Evolutionary conservation across 2,888 invertebrate species (phyloP), one percentile per base, ranked within the genome.

Genomic region (Patella depressa): DNA sequence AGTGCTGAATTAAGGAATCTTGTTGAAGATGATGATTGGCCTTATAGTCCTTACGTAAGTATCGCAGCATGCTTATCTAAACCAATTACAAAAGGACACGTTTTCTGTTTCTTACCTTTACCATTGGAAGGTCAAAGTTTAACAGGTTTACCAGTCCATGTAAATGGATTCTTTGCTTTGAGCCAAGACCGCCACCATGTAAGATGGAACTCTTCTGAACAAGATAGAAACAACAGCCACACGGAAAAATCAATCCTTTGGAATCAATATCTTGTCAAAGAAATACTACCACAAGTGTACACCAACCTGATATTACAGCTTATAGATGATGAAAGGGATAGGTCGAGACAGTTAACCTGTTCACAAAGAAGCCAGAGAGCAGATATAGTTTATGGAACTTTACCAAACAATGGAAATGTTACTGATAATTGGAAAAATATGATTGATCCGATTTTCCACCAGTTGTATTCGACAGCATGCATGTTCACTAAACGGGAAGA

Each of bases 101-200:
- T 89, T 4, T 90, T 88, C 79, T 90, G 90, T 77, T 89, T 90
- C 78, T 82, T 90, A 29, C 91, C 91, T n/a, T 84, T 91, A 24
- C 89, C 90, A 7, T 73, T 83, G 57, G 87, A 87, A 73, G 79
- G 81, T 12, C 79, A 84, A 71, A 84, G 83, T 72, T 80, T 85
- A n/a, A 89, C 90, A 4, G 90, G 90, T 7, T 84, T 90, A 15
- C 89, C 89, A 2, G 84, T 90, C 3, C 90, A 90, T 80, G 85
- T 90, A 15, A 90, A 89, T 79, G 90, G 89, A 12, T 89, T 84
- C 79, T 90, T 90, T 82, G 87, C 89, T 7, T 77, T 90, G 12
- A 88, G 85, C 71, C 88, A 88, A 73, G 89, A 89, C 79, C 82
- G 90, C 29, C 84, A 89, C 29, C 88, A 89, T 78, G 78, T 90